phyloP scores from a whole-genome alignment of 1,140 invertebrate genomes.

The Pseudomyrmex dendroicus region DNA sequence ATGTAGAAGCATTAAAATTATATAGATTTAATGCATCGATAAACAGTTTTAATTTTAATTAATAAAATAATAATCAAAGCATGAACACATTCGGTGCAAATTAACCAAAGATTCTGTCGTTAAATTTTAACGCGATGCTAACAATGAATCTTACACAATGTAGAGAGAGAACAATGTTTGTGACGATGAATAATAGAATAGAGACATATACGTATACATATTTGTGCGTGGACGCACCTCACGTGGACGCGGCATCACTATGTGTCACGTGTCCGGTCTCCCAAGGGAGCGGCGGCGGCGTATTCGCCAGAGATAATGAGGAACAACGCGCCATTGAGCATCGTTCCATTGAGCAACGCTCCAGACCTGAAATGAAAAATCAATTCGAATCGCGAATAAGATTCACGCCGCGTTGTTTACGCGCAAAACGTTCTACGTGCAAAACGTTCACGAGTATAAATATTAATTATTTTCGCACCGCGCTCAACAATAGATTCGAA shows the following conservation, averaged over 20 bases:
- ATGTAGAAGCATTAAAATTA: neutral
- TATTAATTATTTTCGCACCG: slow-evolving; percentile 12
- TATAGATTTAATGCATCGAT: neutral
- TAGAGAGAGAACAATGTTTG: neutral
- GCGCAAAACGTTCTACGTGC: neutral
- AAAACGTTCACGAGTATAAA: neutral
- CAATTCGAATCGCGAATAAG: neutral
- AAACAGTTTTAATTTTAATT: too few relatives aligned
- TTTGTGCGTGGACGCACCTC: slow-evolving; percentile 72
- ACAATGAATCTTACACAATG: neutral
- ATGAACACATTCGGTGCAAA: neutral
- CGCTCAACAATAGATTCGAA: neutral
- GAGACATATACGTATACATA: slow-evolving; percentile 76
- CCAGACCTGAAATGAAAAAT: slow-evolving; percentile 76
- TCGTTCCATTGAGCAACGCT: slow-evolving; percentile 82
- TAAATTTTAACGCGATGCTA: neutral
- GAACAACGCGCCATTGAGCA: slow-evolving; percentile 83
- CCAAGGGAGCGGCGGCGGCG: slow-evolving; percentile 83
- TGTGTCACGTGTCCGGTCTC: slow-evolving; percentile 77
- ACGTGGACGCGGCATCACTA: slow-evolving; percentile 78
- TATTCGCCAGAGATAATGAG: slow-evolving; percentile 80
- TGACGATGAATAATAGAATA: slow-evolving; percentile 58
- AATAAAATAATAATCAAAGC: too few relatives aligned
- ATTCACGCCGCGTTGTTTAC: neutral
- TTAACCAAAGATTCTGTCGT: neutral